Evolutionary conservation across 2,113 vertebrate genomes (phyloP).

Genomic region (Pterocles gutturalis): DNA sequence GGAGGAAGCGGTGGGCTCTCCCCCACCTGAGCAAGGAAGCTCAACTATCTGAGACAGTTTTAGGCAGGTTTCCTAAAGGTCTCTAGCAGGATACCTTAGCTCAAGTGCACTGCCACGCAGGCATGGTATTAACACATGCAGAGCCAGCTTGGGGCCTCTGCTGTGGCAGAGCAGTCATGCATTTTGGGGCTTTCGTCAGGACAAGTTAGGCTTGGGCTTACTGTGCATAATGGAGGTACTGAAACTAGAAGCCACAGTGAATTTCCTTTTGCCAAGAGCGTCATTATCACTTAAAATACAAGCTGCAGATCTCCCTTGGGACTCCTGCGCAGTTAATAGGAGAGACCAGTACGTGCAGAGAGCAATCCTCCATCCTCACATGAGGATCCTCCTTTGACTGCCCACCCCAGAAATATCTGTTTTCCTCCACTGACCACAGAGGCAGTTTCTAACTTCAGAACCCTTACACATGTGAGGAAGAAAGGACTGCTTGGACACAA

Average conservation of each 20-base stretch:
- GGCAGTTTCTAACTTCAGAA: not conserved
- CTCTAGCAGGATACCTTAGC: not conserved
- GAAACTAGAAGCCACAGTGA: not conserved
- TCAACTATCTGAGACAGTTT: not conserved
- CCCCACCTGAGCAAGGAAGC: not conserved
- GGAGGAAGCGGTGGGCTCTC: not conserved
- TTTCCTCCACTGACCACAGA: not conserved
- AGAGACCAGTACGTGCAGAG: not conserved
- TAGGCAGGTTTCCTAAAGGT: not conserved
- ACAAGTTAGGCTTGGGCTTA: not conserved
- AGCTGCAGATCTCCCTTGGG: not conserved
- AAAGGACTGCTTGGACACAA: not conserved
- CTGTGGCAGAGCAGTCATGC: not conserved
- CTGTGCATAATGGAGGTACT: not conserved
- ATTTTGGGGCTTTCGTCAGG: not conserved
- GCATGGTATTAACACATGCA: not conserved
- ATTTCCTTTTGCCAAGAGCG: conserved; percentile 7
- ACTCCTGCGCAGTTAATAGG: not conserved
- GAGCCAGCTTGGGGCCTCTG: not conserved
- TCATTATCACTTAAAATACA: not conserved
- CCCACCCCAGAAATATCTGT: not conserved
- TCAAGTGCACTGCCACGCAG: not conserved
- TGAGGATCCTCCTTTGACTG: not conserved
- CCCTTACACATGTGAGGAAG: not conserved
- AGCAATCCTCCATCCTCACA: not conserved